phyloP scores from a whole-genome alignment of 2,888 invertebrate genomes.

The Ornithoptera alexandrae region DNA sequence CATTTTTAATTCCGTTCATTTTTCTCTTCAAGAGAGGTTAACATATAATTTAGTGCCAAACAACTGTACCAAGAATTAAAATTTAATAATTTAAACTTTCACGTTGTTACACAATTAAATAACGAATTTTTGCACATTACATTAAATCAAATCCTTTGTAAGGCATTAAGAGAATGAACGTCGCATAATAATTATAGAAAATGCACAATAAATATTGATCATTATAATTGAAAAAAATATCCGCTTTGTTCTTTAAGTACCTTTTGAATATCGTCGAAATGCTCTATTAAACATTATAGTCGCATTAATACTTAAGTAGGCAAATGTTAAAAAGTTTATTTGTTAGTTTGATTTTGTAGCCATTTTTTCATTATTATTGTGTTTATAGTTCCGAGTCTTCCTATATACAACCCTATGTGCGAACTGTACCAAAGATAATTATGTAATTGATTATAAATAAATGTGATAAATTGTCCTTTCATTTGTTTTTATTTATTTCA shows the following conservation, averaged over 20 bases:
- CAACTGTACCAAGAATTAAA: slow-evolving; percentile 24
- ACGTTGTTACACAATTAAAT: too few species aligned
- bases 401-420: slow-evolving; percentile 31
- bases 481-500: not conserved
- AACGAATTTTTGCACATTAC: too few species aligned
- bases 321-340: slow-evolving; percentile 8
- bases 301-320: too few species aligned
- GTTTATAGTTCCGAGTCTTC: slow-evolving; percentile 29
- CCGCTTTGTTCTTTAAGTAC: too few species aligned
- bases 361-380: slow-evolving; percentile 29
- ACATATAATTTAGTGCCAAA: slow-evolving; percentile 29
- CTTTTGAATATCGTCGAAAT: too few species aligned
- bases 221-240: too few species aligned
- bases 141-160: too few species aligned
- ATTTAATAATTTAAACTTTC: slow-evolving; percentile 7
- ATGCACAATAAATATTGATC: too few species aligned
- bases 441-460: slow-evolving; percentile 27
- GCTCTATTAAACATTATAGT: too few species aligned
- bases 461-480: slow-evolving; percentile 26
- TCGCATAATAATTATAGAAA: too few species aligned
- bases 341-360: slow-evolving; percentile 21
- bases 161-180: too few species aligned
- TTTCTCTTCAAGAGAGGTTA: slow-evolving; percentile 27
- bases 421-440: slow-evolving; percentile 34
- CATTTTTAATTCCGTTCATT: slow-evolving; percentile 29